Conservation (phyloP, 2,113 vertebrate species). For the Oryzias javanicus region DNA sequence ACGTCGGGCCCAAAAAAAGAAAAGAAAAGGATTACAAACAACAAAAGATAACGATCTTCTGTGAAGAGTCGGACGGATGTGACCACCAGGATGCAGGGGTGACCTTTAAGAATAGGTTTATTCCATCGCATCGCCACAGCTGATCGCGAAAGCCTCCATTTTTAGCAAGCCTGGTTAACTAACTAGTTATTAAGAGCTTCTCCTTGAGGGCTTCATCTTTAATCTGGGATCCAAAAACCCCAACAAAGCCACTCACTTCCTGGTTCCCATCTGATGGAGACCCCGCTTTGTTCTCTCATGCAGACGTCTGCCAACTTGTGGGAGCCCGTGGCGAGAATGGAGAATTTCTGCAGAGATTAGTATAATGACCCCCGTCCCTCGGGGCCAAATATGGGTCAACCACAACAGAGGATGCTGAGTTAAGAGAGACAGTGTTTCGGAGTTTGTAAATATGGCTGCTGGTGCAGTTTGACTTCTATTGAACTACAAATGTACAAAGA, state of each 20-base stretch:
- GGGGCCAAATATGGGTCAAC: conserved; percentile 56
- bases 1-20: conserved; percentile 56
- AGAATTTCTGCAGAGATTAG: conserved; percentile 64
- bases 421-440: conserved; percentile 17
- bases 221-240: conserved; percentile 21
- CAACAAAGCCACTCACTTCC: conserved; percentile 39
- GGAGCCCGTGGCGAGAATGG: conserved; percentile 45
- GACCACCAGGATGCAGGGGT: too few relatives aligned
- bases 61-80: too few relatives aligned
- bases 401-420: conserved; percentile 32
- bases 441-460: too few relatives aligned
- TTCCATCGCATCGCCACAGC: too few relatives aligned
- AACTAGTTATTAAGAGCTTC: not conserved
- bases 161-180: not conserved
- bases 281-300: conserved; percentile 44
- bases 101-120: too few relatives aligned
- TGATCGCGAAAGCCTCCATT: not conserved
- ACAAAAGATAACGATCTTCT: conserved; percentile 8
- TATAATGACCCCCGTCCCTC: conserved; percentile 57
- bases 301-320: conserved; percentile 49
- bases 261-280: conserved; percentile 42
- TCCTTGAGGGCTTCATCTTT: conserved; percentile 14
- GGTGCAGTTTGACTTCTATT: too few relatives aligned
- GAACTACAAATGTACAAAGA: too few relatives aligned
- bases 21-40: conserved; percentile 36